phyloP scores from a whole-genome alignment of 2,797 vertebrate genomes.

The Semaprochilodus insignis region DNA sequence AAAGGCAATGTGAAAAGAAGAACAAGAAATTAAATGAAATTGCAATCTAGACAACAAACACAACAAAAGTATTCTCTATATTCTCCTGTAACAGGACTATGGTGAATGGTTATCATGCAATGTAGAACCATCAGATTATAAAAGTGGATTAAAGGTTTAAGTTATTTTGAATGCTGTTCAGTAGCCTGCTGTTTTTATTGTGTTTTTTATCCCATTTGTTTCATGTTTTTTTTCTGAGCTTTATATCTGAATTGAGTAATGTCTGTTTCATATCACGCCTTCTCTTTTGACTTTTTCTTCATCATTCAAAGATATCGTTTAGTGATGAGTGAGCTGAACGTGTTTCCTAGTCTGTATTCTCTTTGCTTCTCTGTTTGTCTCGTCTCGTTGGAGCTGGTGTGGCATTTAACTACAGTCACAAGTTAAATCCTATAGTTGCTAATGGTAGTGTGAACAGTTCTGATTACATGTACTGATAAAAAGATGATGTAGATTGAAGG shows the following conservation, averaged over 20 bases:
- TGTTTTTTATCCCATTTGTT: not conserved
- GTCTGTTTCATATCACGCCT: not conserved
- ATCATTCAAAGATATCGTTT: not conserved
- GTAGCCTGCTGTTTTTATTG: not conserved
- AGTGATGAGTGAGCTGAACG: too few species aligned
- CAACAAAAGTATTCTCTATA: not conserved
- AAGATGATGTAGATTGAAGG: not conserved
- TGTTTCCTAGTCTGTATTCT: not conserved
- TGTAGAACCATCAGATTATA: too few species aligned
- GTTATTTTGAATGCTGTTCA: not conserved
- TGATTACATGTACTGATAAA: not conserved
- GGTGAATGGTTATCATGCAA: too few species aligned
- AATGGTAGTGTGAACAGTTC: not conserved
- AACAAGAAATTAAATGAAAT: not conserved
- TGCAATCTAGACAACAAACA: not conserved
- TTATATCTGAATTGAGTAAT: not conserved
- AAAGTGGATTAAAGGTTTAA: too few species aligned
- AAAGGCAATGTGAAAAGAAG: not conserved
- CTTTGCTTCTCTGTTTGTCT: not conserved
- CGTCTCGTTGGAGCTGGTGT: conserved; percentile 1
- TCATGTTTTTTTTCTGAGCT: too few species aligned
- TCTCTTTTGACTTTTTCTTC: not conserved
- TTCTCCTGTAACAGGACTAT: too few species aligned
- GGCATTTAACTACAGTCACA: not conserved
- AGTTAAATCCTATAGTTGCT: not conserved